Evolutionary conservation across 1,140 invertebrate genomes (phyloP).

Genomic region (Cardiocondyla obscurior): DNA sequence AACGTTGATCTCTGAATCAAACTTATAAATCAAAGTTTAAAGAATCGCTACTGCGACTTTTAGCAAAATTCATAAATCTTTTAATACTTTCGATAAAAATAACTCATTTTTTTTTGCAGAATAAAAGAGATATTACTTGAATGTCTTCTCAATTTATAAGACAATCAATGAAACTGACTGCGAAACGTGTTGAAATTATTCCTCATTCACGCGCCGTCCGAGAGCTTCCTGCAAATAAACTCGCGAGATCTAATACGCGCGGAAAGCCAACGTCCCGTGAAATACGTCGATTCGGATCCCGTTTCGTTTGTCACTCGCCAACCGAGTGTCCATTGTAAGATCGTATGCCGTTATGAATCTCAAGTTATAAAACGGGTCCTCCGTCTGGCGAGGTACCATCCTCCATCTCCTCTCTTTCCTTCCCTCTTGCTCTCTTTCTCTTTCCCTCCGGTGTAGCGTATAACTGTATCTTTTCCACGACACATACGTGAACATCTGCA

Average conservation of each 20-base stretch:
- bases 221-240: neutral
- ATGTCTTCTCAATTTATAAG: neutral
- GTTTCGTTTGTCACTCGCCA: conserved; percentile 47
- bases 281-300: conserved; percentile 53
- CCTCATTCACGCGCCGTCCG: neutral
- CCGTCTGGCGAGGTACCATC: conserved; percentile 52
- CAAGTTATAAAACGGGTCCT: conserved; percentile 74
- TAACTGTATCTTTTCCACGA: conserved; percentile 75
- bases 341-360: conserved; percentile 77
- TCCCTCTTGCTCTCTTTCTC: neutral
- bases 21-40: neutral
- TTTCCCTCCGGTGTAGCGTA: conserved; percentile 58
- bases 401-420: neutral
- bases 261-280: conserved; percentile 26
- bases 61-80: neutral
- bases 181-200: neutral
- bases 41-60: neutral
- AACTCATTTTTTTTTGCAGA: neutral
- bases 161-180: neutral
- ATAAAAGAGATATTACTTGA: neutral
- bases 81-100: neutral
- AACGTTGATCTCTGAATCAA: neutral
- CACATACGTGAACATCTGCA: conserved; percentile 57
- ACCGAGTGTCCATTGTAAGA: conserved; percentile 69
- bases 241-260: neutral